Base-by-base conservation (phyloP, 1,140 invertebrate species). In the Monomorium pharaonis region DNA sequence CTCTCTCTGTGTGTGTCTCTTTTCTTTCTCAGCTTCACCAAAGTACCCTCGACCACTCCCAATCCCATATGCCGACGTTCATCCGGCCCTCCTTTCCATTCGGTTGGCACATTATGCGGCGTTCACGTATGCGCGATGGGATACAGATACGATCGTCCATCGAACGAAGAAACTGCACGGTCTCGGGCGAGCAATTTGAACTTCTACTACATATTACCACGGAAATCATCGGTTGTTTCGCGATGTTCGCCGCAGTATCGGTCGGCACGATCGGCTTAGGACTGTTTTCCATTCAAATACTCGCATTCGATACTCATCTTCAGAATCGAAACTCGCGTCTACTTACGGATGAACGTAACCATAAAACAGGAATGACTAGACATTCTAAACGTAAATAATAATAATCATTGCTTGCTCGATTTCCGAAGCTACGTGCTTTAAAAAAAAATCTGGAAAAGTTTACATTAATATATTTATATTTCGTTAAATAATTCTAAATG, bases 71-170 rank as follows among this genome's bases (percentile, higher is more conserved):
- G 56, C 63, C 58, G 47, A 87, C 60, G 89, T 87, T 85, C 89
- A 56, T 84, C 84, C 75, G 78, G 78, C 69, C 62, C 83, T 83
- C 63, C 74, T 77, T 86, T 86, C 84, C 76, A 86, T 81, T 86
- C 65, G 69, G 60, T 72, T 51, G 58, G 27, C 27, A 56, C 56
- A 86, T 90, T 90, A 84, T 76, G 76, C 77, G 49, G 75, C 74
- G 74, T 89, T 85, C 86, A 87, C 88, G 86, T 85, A 74, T 84
- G 77, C 81, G 37, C 78, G 85, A 88, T 87, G 72, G 44, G 60
- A 47, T n/a, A 70, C 44, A 76, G 51, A 84, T 87, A 85, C 56
- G 24, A 86, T 76, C 56, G 72, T 78, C 72, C 49, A 67, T 72
- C 83, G 69, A 65, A 24, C 75, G 75, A 51, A 81, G 67, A 76